These are phyloP conservation scores for Helicoverpa zea DNA, from an alignment of 1,140 invertebrate genomes.

Conservation along the genomic window DNA sequence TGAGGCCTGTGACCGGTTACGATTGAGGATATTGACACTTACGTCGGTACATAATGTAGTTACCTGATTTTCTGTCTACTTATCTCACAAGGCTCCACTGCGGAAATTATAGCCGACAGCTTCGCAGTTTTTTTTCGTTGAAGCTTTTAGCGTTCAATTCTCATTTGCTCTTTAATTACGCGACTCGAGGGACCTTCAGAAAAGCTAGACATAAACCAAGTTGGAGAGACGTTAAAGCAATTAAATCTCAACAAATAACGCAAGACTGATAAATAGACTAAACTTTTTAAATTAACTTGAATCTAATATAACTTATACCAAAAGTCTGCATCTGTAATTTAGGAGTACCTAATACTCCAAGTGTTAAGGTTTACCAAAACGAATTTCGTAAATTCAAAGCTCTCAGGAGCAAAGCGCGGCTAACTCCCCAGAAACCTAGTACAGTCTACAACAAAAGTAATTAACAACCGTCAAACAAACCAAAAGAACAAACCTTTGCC, in stretches of 20 bases:
- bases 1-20: constrained; percentile 74
- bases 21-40: constrained; percentile 76
- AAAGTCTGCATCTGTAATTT: constrained; percentile 24
- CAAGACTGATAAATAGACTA: background rate
- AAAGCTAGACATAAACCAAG: background rate
- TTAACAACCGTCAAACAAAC: constrained; percentile 43
- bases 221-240: background rate
- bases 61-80: constrained; percentile 34
- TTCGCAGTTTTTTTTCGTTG: constrained; percentile 20
- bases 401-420: constrained; percentile 32
- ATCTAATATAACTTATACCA: constrained; percentile 3
- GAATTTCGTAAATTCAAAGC: constrained; percentile 44
- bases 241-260: constrained; percentile 22
- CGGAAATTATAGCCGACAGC: constrained; percentile 34
- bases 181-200: background rate
- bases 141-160: constrained; percentile 20
- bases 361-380: constrained; percentile 27
- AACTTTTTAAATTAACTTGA: constrained; percentile 34
- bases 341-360: background rate
- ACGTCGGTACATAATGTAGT: constrained; percentile 22
- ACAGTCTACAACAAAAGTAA: constrained; percentile 45
- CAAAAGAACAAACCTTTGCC: constrained; percentile 22
- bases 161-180: constrained; percentile 23
- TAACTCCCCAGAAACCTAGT: constrained; percentile 21
- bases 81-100: constrained; percentile 24